phyloP scores from a whole-genome alignment of 2,888 invertebrate genomes.

The Drosophila suboccidentalis region DNA sequence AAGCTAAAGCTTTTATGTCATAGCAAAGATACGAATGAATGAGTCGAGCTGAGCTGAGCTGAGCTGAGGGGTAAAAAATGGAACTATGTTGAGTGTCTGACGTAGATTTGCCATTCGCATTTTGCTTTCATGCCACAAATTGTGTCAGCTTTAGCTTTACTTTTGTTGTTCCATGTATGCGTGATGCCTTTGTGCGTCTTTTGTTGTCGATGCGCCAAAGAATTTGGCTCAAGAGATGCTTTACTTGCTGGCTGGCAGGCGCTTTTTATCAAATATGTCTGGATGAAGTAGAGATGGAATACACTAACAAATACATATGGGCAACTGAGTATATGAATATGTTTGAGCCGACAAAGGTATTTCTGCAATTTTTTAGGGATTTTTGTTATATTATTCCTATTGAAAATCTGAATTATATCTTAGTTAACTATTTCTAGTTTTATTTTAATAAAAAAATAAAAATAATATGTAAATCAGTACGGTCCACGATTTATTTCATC shows the following conservation, averaged over 20 bases:
- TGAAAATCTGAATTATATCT: no score
- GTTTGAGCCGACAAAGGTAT: background rate
- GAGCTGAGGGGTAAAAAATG: conserved; percentile 40
- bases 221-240: conserved; percentile 74
- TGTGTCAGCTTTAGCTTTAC: conserved; percentile 63
- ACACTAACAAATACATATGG: background rate
- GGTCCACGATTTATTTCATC: no score
- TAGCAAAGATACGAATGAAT: conserved; percentile 16
- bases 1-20: conserved; percentile 41
- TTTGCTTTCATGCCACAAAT: conserved; percentile 53
- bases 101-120: conserved; percentile 62
- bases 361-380: background rate
- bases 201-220: conserved; percentile 72
- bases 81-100: conserved; percentile 77
- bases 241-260: conserved; percentile 11
- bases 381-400: no score
- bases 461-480: no score
- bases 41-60: background rate
- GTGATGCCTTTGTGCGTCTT: conserved; percentile 54
- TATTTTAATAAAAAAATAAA: no score
- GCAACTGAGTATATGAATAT: background rate
- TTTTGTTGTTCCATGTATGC: conserved; percentile 19
- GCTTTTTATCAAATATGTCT: conserved; percentile 3
- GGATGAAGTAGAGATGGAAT: background rate
- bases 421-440: no score